Percentiles rank a stretch among this genome's conserved stretches.
These are phyloP conservation scores for Adelognathus sp. DNA, from an alignment of 2,888 invertebrate genomes.

Conservation along the genomic window DNA sequence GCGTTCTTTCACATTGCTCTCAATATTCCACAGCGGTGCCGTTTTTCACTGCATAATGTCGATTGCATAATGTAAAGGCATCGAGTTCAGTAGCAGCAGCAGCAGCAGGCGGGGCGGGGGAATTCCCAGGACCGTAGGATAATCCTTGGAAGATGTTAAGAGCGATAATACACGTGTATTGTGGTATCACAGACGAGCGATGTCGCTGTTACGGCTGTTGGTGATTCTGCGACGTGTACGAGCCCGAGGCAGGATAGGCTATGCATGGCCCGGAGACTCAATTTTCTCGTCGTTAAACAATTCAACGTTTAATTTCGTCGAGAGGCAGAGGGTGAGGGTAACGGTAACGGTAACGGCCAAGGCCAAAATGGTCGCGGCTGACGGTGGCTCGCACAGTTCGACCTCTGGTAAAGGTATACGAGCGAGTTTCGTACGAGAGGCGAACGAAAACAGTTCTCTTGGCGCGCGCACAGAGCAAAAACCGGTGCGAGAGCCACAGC, in stretches of 20 bases:
- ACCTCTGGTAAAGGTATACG: conserved; percentile 26
- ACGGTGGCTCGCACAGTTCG: conserved; percentile 38
- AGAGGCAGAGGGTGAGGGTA: conserved; percentile 56
- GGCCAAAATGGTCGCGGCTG: neutral
- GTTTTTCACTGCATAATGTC: neutral
- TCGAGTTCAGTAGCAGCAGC: neutral
- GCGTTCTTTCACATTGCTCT: no score
- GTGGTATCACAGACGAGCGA: neutral
- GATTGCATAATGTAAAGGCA: conserved; percentile 4
- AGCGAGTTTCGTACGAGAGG: conserved; percentile 11
- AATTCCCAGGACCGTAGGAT: conserved; percentile 14
- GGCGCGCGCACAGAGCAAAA: neutral
- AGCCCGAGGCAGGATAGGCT: conserved; percentile 42
- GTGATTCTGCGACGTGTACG: neutral
- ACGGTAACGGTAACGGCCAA: conserved; percentile 53
- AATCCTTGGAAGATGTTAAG: conserved; percentile 37
- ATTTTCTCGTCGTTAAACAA: conserved; percentile 71
- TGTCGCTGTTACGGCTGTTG: conserved; percentile 19
- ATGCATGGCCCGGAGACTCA: conserved; percentile 63
- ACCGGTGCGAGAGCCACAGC: conserved; percentile 28
- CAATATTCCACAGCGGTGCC: no score
- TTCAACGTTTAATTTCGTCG: conserved; percentile 70
- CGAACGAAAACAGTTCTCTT: conserved; percentile 53
- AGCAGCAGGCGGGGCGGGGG: no score
- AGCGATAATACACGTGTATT: conserved; percentile 27